Base-by-base conservation (phyloP, 1,140 invertebrate species). In the Pseudomyrmex pallidus region DNA sequence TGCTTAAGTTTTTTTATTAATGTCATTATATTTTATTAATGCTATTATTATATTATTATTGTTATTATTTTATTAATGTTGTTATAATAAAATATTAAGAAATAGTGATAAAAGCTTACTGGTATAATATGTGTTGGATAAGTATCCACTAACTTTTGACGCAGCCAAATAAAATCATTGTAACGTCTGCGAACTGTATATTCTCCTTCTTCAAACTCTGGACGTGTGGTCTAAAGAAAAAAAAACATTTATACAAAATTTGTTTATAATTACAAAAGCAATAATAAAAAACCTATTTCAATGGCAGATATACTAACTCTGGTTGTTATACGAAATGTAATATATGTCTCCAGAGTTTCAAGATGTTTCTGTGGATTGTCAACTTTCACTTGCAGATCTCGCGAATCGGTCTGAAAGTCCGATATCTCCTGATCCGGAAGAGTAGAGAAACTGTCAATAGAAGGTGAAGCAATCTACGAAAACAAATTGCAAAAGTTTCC, bases 281-380 rank as follows among this genome's bases (percentile, higher is more conserved):
- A 35, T 7, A 35, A 35, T 35, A 35, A 35, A 17, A 25, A 54
- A 13, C 15, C 1, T 68, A 56, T 15, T 67, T 59, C 54, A 4
- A 10, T 12, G 22, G 48, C n/a, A 59, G 9, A 1, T n/a, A 35
- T 70, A 86, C 84, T 90, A 92, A 96, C 96, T 91, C 95, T 96
- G 1, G 96, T 96, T 15, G 95, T 96, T 35, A 97, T 95, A 61
- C 96, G 94, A 89, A 97, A 97, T 56, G 96, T 96, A 63, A 97
- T 96, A 87, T 96, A 97, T 2, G 96, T 97, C 91, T 97, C 97
- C 85, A 97, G 94, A 0, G 96, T 96, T 85, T 96, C 96, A 17
- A 96, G 94, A 92, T 97, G 96, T 91, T 97, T 97, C 85, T 97
- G 96, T n/a, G 97, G 97, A 94, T 96, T 96, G 85, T 97, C 97